Base-by-base conservation (phyloP, 2,888 invertebrate species). In the Calliphora vomitoria region DNA sequence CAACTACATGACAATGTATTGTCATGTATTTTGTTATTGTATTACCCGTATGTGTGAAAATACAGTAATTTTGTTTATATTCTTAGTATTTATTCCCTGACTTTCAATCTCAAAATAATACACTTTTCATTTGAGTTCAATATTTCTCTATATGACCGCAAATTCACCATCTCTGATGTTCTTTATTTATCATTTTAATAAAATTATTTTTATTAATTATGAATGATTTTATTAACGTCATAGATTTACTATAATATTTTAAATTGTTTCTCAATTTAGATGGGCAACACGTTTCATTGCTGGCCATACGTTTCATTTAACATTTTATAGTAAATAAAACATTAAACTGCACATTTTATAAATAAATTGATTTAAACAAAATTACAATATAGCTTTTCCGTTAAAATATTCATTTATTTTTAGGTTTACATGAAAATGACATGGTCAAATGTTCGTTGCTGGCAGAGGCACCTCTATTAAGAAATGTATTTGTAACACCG, bases 401-500 rank as follows among this genome's bases (percentile, higher is more conserved):
- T 66, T 66, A 15, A 53, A 64, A 53, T 53, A 55, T 25, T 25
- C 3, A 31, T 50, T 31, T 82, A 82, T 74, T 78, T 79, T 69
- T 86, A 93, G 94, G 94, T 89, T 90, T 94, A 82, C 91, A 91
- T 89, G 94, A 94, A 89, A 93, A 93, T 87, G 93, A 93, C 89
- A 87, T 93, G 89, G 92, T 94, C 44, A 93, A 93, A 88, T 93
- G 93, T 87, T 90, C 93, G 64, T 91, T 94, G 84, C 91, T 94
- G 85, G 91, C 91, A 85, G 93, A 94, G 91, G 92, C 92, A 76
- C 90, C 92, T 81, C 90, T 91, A 79, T 90, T 94, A 82, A 91
- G 91, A 84, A 91, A 91, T 87, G 93, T 94, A 44, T 92, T 92
- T 89, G 93, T 93, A 86, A 93, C 94, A 64, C 96, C 97, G 13